Evolutionary conservation across 2,113 vertebrate species (phyloP).

Genomic region (Regulus satrapa): DNA sequence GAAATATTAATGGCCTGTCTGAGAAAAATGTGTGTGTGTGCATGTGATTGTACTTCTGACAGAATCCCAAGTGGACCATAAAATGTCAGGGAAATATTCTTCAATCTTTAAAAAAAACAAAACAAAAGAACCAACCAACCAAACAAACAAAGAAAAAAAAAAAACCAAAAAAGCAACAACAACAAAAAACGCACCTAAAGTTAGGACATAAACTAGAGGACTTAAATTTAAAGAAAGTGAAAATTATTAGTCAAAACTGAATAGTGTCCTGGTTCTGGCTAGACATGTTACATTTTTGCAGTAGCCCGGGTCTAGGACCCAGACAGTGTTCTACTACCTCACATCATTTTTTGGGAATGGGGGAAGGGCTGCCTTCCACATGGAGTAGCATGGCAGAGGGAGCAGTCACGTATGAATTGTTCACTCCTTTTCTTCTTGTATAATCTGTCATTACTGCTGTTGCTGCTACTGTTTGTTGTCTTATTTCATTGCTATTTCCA

Average conservation of each 20-base stretch:
- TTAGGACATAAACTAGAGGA: background rate
- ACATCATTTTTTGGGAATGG: background rate
- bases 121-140: too few species aligned
- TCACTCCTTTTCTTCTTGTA: background rate
- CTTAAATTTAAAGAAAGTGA: background rate
- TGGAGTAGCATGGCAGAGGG: background rate
- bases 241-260: background rate
- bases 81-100: background rate
- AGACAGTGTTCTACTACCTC: background rate
- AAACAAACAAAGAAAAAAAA: too few species aligned
- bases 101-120: too few species aligned
- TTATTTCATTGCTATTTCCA: background rate
- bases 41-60: background rate
- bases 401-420: accelerated
- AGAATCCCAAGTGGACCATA: background rate
- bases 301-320: background rate
- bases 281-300: background rate
- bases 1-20: background rate
- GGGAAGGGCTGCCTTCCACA: accelerated
- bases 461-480: background rate
- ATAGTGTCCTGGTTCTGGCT: background rate
- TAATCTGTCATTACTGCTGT: background rate
- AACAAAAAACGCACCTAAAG: too few species aligned
- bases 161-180: too few species aligned
- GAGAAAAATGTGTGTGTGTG: background rate